phyloP scores from a whole-genome alignment of 2,888 invertebrate species.

The Polietes domitor region DNA sequence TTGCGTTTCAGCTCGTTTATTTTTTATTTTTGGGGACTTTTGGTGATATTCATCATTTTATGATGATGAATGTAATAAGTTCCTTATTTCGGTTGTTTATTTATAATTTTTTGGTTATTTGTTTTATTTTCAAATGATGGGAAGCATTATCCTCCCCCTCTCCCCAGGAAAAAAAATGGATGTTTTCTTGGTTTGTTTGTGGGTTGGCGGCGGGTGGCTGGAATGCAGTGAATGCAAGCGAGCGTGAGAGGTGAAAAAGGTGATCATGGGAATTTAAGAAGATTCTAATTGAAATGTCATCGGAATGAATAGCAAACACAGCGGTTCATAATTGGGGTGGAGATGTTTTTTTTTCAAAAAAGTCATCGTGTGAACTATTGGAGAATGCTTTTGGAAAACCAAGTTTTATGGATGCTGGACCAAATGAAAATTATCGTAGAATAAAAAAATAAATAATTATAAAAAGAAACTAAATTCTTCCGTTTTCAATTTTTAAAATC shows the following conservation, averaged over 20 bases:
- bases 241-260: slow-evolving; percentile 53
- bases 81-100: slow-evolving; percentile 13
- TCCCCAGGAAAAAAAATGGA: background rate
- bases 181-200: background rate
- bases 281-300: slow-evolving; percentile 61
- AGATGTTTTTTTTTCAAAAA: background rate
- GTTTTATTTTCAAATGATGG: slow-evolving; percentile 20
- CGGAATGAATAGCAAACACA: background rate
- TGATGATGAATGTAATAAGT: slow-evolving; percentile 16
- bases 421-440: no score
- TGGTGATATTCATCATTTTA: slow-evolving; percentile 9
- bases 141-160: background rate
- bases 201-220: background rate
- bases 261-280: slow-evolving; percentile 66
- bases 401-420: no score
- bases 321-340: background rate
- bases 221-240: background rate
- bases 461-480: no score
- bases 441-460: no score
- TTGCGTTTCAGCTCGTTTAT: background rate
- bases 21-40: background rate
- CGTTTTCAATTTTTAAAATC: no score
- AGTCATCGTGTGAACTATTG: background rate
- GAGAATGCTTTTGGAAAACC: background rate
- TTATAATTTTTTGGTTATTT: slow-evolving; percentile 9